phyloP scores from a whole-genome alignment of 2,797 vertebrate genomes.

The Lepus townsendii region DNA sequence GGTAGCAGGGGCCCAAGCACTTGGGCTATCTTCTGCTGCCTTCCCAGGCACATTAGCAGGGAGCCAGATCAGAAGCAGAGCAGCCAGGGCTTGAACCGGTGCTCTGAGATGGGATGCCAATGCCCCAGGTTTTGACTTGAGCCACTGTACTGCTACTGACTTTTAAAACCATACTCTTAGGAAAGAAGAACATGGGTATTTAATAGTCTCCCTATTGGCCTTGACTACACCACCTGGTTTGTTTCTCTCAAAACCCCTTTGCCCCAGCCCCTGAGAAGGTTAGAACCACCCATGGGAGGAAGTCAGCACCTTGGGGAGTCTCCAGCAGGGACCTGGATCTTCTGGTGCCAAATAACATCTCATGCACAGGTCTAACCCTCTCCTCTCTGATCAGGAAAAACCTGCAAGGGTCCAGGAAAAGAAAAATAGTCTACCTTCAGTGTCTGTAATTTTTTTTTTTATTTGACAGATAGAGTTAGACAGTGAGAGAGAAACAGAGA shows the following conservation, averaged over 20 bases:
- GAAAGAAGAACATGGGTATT: not conserved
- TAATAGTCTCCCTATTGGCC: not conserved
- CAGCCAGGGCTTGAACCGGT: too few species aligned
- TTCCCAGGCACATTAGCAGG: too few species aligned
- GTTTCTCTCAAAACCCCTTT: not conserved
- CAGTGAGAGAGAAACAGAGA: too few species aligned
- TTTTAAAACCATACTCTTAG: slow-evolving; percentile 38
- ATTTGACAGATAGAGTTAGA: too few species aligned
- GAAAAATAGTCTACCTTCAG: not conserved
- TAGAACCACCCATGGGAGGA: not conserved
- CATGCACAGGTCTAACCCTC: not conserved
- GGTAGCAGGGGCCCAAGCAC: too few species aligned
- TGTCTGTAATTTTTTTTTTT: not conserved
- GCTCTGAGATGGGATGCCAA: too few species aligned
- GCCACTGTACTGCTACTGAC: not conserved
- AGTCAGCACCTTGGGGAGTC: not conserved
- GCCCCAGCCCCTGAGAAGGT: not conserved
- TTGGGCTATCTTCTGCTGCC: too few species aligned
- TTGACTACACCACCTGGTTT: not conserved
- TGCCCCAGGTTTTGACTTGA: too few species aligned
- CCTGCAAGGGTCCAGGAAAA: not conserved
- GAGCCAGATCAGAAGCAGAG: too few species aligned
- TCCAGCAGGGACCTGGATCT: not conserved
- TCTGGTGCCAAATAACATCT: not conserved
- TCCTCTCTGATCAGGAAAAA: not conserved